Evolutionary conservation across 1,140 invertebrate species (phyloP).

Genomic region (Drosophila azteca): DNA sequence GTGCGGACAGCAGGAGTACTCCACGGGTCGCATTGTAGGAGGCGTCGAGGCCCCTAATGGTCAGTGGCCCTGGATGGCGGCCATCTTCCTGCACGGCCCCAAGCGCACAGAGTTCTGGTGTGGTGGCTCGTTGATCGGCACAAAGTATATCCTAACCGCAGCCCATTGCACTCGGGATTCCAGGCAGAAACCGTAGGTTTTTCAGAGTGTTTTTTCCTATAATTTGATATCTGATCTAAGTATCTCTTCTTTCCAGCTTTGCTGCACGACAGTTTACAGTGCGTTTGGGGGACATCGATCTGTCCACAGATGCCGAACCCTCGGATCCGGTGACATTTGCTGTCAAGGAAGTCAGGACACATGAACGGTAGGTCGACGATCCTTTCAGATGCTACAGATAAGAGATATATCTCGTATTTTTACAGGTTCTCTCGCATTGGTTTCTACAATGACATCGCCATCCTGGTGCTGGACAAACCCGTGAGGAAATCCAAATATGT

Average conservation of each 20-base stretch:
- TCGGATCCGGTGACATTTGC: slow-evolving; percentile 90
- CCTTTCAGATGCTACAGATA: background rate
- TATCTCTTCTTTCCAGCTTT: slow-evolving; percentile 86
- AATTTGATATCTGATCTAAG: too few species aligned
- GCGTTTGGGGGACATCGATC: slow-evolving; percentile 93
- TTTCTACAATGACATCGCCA: slow-evolving; percentile 96
- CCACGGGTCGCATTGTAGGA: slow-evolving; percentile 93
- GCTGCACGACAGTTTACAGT: slow-evolving; percentile 94
- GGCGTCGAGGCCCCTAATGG: slow-evolving; percentile 93
- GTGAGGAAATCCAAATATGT: slow-evolving; percentile 92
- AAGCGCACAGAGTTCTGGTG: slow-evolving; percentile 96
- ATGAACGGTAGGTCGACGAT: slow-evolving; percentile 85
- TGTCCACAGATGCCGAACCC: slow-evolving; percentile 91
- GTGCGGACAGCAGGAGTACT: slow-evolving; percentile 92
- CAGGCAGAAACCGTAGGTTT: slow-evolving; percentile 92
- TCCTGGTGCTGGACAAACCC: slow-evolving; percentile 85
- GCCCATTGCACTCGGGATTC: slow-evolving; percentile 96
- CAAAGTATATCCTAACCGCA: slow-evolving; percentile 93
- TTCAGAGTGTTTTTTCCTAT: background rate
- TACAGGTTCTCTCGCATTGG: slow-evolving; percentile 90
- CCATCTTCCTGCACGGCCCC: slow-evolving; percentile 94
- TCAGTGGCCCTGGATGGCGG: slow-evolving; percentile 97
- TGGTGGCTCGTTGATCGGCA: slow-evolving; percentile 93
- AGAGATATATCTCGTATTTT: background rate
- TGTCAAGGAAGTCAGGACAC: slow-evolving; percentile 90